Conservation (phyloP, 2,797 vertebrate species). For the Microcaecilia unicolor region DNA sequence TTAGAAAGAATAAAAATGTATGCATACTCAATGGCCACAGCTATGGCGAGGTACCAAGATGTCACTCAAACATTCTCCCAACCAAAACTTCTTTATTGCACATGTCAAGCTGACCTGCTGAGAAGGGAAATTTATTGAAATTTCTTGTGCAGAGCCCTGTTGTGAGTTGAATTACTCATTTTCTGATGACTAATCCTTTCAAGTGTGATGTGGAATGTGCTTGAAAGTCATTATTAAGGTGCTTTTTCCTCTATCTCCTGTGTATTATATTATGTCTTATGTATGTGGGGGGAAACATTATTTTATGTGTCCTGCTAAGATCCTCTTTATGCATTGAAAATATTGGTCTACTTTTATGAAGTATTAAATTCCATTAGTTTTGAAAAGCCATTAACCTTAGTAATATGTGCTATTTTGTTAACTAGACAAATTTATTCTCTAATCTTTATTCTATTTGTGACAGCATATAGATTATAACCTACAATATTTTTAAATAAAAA, state of each 20-base stretch:
- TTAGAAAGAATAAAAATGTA: constrained; percentile 45
- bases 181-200: constrained; percentile 37
- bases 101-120: constrained; percentile 65
- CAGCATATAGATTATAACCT: no score
- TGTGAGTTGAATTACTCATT: constrained; percentile 45
- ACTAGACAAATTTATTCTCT: not conserved
- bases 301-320: not conserved
- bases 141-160: constrained; percentile 53
- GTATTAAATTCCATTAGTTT: not conserved
- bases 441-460: not conserved
- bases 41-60: constrained; percentile 46
- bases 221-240: constrained; percentile 15
- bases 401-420: not conserved
- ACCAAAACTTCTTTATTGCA: constrained; percentile 64
- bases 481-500: no score
- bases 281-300: constrained; percentile 5
- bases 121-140: constrained; percentile 61
- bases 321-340: constrained; percentile 3
- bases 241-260: constrained; percentile 6
- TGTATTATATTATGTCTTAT: constrained; percentile 8
- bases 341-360: not conserved
- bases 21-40: constrained; percentile 38
- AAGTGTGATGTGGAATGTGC: constrained; percentile 1
- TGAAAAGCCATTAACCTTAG: not conserved
- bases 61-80: constrained; percentile 57